Evolutionary conservation across 2,888 invertebrate species (phyloP).

Genomic region (Ochropleura plecta): DNA sequence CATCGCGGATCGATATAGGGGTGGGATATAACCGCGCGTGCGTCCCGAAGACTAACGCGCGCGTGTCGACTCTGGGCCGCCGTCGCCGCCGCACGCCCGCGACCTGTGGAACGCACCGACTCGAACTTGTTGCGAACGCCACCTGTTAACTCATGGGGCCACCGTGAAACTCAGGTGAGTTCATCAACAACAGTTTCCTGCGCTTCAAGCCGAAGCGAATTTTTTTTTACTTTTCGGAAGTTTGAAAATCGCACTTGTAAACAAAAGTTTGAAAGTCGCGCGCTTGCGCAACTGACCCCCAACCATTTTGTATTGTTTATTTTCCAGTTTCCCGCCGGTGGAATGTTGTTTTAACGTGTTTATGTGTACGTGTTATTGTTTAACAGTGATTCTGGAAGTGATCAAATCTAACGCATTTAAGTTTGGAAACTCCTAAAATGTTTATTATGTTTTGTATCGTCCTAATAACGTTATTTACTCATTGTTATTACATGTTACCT

Average conservation of each 20-base stretch:
- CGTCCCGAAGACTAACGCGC: slow-evolving; percentile 71
- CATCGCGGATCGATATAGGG: slow-evolving; percentile 87
- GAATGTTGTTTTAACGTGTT: neutral
- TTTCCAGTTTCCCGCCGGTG: slow-evolving; percentile 2
- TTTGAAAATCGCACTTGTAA: slow-evolving; percentile 30
- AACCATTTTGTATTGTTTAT: slow-evolving; percentile 28
- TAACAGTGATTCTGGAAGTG: neutral
- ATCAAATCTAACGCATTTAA: neutral
- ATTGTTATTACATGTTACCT: neutral
- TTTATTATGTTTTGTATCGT: neutral
- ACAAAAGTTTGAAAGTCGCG: slow-evolving; percentile 44
- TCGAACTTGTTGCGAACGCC: slow-evolving; percentile 87
- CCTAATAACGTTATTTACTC: neutral
- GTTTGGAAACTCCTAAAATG: neutral
- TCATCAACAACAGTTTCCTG: slow-evolving; percentile 40
- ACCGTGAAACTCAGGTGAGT: slow-evolving; percentile 85
- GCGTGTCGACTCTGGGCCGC: slow-evolving; percentile 81
- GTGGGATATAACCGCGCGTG: slow-evolving; percentile 78
- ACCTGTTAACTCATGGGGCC: slow-evolving; percentile 88
- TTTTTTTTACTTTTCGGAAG: slow-evolving; percentile 25
- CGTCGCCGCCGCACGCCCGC: slow-evolving; percentile 82
- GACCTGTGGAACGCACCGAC: slow-evolving; percentile 76
- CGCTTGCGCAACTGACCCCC: slow-evolving; percentile 37
- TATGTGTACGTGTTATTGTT: neutral
- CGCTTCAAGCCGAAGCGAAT: slow-evolving; percentile 35